Evolutionary conservation across 2,888 invertebrate species (phyloP).

Genomic region (Drosophila conformis): DNA sequence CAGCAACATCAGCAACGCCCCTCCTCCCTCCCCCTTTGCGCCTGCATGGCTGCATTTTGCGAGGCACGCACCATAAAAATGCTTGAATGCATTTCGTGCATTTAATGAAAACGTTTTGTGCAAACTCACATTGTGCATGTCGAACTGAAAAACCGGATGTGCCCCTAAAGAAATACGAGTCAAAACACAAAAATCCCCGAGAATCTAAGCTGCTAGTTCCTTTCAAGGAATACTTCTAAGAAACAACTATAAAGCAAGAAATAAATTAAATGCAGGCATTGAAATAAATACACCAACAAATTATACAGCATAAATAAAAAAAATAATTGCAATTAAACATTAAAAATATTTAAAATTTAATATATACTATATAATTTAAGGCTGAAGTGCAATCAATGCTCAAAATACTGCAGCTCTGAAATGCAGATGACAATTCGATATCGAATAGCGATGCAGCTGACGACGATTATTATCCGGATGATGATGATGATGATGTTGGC

Average conservation of each 20-base stretch:
- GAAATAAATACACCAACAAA: too few species aligned
- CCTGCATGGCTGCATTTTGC: conserved; percentile 23
- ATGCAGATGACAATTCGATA: conserved; percentile 13
- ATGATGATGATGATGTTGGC: conserved; percentile 3
- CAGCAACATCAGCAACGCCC: conserved; percentile 14
- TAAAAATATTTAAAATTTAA: neutral
- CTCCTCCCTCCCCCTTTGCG: neutral
- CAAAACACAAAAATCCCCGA: neutral
- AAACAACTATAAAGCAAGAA: neutral
- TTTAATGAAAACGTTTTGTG: conserved; percentile 55
- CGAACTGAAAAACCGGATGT: neutral
- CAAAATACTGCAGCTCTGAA: neutral
- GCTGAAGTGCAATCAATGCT: neutral
- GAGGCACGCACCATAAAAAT: conserved; percentile 54
- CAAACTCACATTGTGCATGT: conserved; percentile 1
- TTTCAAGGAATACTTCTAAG: neutral
- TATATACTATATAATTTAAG: neutral
- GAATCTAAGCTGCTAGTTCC: neutral
- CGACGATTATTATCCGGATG: conserved; percentile 1
- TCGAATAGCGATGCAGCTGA: neutral
- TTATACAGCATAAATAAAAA: neutral
- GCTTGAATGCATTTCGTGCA: conserved; percentile 64
- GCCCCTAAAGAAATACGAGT: conserved; percentile 3
- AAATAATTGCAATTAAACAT: neutral
- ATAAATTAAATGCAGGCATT: neutral